Percentiles rank a stretch among this genome's conserved stretches.
Evolutionary conservation across 2,888 invertebrate genomes (phyloP).

Genomic region (Zygothrica quintamaculata): DNA sequence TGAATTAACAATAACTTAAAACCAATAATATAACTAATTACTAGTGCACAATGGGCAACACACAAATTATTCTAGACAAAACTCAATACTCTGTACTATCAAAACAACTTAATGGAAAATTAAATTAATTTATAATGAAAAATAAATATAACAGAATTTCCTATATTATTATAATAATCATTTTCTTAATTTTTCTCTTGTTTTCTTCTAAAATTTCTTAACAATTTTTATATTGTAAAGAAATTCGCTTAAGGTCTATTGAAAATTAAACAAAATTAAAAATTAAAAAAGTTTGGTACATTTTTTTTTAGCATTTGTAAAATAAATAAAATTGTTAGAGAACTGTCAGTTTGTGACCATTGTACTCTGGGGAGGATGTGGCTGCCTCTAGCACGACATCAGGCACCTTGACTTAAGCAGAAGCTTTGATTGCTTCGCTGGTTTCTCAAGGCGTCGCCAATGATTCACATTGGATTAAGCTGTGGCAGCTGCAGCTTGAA

Average conservation of each 20-base stretch:
- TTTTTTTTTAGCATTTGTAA: too few relatives aligned
- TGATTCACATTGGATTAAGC: constrained; percentile 40
- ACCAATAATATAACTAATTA: constrained; percentile 32
- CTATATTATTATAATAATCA: background rate
- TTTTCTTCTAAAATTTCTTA: background rate
- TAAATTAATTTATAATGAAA: too few relatives aligned
- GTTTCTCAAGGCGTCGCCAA: constrained; percentile 47
- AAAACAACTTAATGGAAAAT: too few relatives aligned
- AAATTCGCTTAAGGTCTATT: too few relatives aligned
- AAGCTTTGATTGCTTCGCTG: constrained; percentile 54
- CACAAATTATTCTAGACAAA: background rate
- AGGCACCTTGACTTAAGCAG: constrained; percentile 39
- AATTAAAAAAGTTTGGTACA: too few relatives aligned
- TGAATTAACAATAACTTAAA: constrained; percentile 41
- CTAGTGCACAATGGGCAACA: constrained; percentile 38
- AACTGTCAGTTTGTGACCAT: background rate
- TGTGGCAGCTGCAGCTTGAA: background rate
- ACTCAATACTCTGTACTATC: too few relatives aligned
- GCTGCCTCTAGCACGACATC: background rate
- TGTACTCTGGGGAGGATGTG: constrained; percentile 53
- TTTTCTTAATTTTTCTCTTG: too few relatives aligned
- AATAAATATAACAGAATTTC: background rate
- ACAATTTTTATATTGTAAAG: background rate
- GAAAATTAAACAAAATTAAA: background rate
- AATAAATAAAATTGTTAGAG: too few relatives aligned